A percentile compares a stretch with the other conserved stretches of the same genome.
Conservation (phyloP, 1,140 invertebrate species). For the Aphaenogaster ashmeadi region DNA sequence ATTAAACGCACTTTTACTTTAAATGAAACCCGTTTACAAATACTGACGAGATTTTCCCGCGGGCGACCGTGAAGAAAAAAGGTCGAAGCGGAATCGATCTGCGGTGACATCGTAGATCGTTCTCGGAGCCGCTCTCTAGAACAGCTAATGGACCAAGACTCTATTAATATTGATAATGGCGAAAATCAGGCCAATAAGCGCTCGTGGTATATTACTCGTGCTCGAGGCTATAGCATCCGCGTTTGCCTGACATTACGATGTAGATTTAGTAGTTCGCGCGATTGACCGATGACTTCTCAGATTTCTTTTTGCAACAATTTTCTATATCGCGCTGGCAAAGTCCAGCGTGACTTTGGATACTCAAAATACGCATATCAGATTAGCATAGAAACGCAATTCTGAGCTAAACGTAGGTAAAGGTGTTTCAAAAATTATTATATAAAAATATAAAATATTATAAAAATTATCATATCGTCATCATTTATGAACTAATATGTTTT, state of each 20-base stretch:
- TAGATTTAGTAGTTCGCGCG: constrained; percentile 27
- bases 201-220: constrained; percentile 61
- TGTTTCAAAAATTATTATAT: background rate
- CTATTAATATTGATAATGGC: constrained; percentile 82
- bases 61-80: constrained; percentile 40
- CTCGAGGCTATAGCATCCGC: constrained; percentile 66
- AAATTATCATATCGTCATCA: background rate
- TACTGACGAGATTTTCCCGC: background rate
- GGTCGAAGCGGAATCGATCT: constrained; percentile 36
- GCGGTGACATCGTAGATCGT: constrained; percentile 46
- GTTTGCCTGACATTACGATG: constrained; percentile 49
- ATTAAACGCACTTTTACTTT: background rate
- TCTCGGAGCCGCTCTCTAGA: constrained; percentile 62
- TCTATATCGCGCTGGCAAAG: background rate
- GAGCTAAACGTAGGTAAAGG: background rate
- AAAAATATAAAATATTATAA: too few relatives aligned
- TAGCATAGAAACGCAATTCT: background rate
- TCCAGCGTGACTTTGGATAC: background rate
- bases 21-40: background rate
- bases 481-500: background rate
- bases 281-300: constrained; percentile 47
- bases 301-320: constrained; percentile 8
- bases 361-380: background rate
- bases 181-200: constrained; percentile 82
- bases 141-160: constrained; percentile 80